phyloP scores from a whole-genome alignment of 2,888 invertebrate species.

The Platynereis dumerilii region DNA sequence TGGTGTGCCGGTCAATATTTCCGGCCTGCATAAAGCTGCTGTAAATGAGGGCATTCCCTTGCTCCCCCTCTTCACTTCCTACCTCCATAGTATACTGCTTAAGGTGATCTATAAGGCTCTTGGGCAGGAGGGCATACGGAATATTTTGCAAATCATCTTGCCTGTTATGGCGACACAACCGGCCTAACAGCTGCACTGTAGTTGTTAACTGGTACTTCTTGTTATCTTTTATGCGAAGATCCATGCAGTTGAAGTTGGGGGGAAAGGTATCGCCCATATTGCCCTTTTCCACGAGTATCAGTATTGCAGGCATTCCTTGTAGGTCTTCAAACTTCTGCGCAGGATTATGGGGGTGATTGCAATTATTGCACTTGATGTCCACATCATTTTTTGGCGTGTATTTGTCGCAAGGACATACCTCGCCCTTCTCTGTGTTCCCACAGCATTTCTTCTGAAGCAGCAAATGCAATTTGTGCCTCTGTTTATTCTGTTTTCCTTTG shows the following conservation, averaged over 20 bases:
- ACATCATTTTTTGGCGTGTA: neutral
- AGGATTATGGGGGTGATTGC: constrained; percentile 21
- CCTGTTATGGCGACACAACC: constrained; percentile 23
- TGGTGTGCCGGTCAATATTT: too few relatives aligned
- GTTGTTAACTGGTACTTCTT: constrained; percentile 4
- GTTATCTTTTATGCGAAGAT: constrained; percentile 12
- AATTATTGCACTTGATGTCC: neutral
- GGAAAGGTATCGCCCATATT: constrained; percentile 30
- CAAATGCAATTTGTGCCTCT: too few relatives aligned
- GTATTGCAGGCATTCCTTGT: constrained; percentile 21
- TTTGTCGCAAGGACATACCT: neutral
- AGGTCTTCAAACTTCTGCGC: constrained; percentile 21
- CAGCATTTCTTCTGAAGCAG: too few relatives aligned
- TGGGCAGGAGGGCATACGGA: constrained; percentile 21
- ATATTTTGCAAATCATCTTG: constrained; percentile 4
- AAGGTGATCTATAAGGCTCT: neutral
- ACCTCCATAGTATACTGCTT: neutral
- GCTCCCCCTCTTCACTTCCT: neutral
- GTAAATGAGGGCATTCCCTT: neutral
- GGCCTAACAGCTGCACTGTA: constrained; percentile 21
- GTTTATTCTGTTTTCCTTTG: neutral
- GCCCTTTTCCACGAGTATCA: constrained; percentile 30
- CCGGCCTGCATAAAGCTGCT: too few relatives aligned
- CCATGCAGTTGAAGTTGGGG: constrained; percentile 25
- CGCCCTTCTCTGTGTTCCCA: too few relatives aligned